Conservation (phyloP, 2,888 invertebrate genomes). For the Cistogaster globosa region DNA sequence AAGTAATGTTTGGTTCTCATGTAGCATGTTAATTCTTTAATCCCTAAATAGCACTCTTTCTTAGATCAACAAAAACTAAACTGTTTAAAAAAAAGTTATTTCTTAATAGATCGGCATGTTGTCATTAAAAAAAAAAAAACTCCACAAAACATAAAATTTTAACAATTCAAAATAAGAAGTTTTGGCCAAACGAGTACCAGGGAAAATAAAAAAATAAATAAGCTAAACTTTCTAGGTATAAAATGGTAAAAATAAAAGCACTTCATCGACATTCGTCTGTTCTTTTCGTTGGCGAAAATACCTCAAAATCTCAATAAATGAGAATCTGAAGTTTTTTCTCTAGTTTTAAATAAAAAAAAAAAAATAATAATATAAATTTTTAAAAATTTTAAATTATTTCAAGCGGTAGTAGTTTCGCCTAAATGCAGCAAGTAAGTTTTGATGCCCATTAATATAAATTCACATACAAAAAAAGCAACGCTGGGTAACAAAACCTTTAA, state of each 20-base stretch:
- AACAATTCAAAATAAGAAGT: slow-evolving; percentile 22
- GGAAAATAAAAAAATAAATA: not conserved
- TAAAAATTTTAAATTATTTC: no score
- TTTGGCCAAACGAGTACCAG: slow-evolving; percentile 37
- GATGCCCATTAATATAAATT: no score
- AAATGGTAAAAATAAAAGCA: slow-evolving; percentile 21
- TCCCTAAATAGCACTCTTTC: slow-evolving; percentile 40
- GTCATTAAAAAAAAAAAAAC: slow-evolving; percentile 37
- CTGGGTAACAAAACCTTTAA: no score
- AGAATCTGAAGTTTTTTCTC: slow-evolving; percentile 50
- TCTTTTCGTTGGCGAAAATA: slow-evolving; percentile 35
- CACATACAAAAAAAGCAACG: no score
- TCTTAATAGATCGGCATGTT: slow-evolving; percentile 52
- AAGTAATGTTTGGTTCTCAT: slow-evolving; percentile 66
- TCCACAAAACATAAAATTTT: slow-evolving; percentile 49
- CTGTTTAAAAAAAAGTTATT: not conserved
- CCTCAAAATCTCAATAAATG: slow-evolving; percentile 49
- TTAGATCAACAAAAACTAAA: slow-evolving; percentile 33
- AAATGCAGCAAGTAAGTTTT: no score
- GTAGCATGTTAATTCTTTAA: slow-evolving; percentile 57
- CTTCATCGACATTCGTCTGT: slow-evolving; percentile 52
- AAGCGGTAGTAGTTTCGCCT: no score
- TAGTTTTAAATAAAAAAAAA: not conserved
- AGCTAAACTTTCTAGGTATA: not conserved
- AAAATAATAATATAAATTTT: not conserved